phyloP scores from a whole-genome alignment of 1,140 invertebrate genomes.

The Bombus impatiens region DNA sequence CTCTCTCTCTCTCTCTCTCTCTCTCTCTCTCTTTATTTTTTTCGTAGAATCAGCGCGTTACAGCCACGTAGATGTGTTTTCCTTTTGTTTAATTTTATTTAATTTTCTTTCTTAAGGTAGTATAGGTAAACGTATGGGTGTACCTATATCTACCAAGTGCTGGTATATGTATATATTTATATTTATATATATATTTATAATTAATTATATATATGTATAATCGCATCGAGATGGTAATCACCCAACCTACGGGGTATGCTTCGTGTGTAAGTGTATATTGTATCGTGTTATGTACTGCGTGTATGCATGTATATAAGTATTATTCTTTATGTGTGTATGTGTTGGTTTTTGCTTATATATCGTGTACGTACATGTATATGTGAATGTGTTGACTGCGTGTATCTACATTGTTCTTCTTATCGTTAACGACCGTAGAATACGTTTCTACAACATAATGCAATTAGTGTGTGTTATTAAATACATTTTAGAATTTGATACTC shows the following conservation, averaged over 20 bases:
- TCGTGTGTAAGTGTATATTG: background rate
- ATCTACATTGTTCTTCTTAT: constrained; percentile 64
- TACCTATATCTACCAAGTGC: constrained; percentile 67
- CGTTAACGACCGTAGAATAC: constrained; percentile 65
- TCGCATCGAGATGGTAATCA: constrained; percentile 74
- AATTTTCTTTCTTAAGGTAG: constrained; percentile 47
- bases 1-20: too few species aligned
- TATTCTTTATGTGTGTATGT: background rate
- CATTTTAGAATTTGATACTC: constrained; percentile 82
- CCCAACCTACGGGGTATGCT: constrained; percentile 68
- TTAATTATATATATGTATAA: constrained; percentile 68
- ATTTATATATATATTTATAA: constrained; percentile 50
- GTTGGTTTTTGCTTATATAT: background rate
- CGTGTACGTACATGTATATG: constrained; percentile 6
- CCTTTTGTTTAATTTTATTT: constrained; percentile 19
- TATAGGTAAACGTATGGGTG: constrained; percentile 62
- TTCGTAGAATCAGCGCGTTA: constrained; percentile 49
- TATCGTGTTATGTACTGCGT: background rate
- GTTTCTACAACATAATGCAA: constrained; percentile 76
- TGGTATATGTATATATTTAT: constrained; percentile 50
- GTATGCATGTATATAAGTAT: constrained; percentile 4
- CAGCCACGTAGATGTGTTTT: constrained; percentile 55
- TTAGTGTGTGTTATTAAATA: constrained; percentile 76
- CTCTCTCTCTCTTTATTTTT: background rate
- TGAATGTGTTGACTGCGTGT: constrained; percentile 14